Evolutionary conservation across 2,888 invertebrate genomes (phyloP), one percentile per base, ranked within the genome.

Genomic region (Acronicta psi): DNA sequence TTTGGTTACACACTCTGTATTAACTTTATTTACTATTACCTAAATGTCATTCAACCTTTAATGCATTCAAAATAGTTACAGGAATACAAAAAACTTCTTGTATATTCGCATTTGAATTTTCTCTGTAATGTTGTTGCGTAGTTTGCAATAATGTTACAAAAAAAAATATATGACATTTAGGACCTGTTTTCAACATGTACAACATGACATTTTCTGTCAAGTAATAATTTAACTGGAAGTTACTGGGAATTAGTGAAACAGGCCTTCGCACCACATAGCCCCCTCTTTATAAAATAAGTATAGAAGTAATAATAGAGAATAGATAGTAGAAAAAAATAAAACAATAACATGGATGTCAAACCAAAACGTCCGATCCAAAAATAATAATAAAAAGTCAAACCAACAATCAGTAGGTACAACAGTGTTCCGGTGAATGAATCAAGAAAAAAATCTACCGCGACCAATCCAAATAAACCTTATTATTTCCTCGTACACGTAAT

Each of bases 401-500:
- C 13, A 23, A 46, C 43, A 20, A 47, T 47, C 17, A 13, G 18
- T n/a, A n/a, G n/a, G n/a, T 20, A 46, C 17, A 38, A 42, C 16
- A 23, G 43, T 41, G 54, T 58, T 69, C 49, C 51, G 29, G 1
- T 40, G 38, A 62, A 45, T 66, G 59, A 56, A 13, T 59, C 42
- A 51, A 17, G 18, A 11, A 59, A 73, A 66, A 72, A 62, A 11
- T 40, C 16, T 9, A 34, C 56, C 51, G 44, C 18, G 11, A 51
- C 25, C 0, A 9, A 54, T 36, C 13, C 1, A 16, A 50, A 68
- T 57, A 49, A 50, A 40, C 11, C 31, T 23, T 25, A 13, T 38
- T 25, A 59, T 68, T 71, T 71, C 72, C 68, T 71, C 10, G 44
- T 44, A 45, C 34, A 41, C 66, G 69, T 69, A 65, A 62, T 17